Percentiles rank a stretch among this genome's conserved stretches.
These are phyloP conservation scores for Dryobota labecula DNA, from an alignment of 2,888 invertebrate genomes.

Conservation along the genomic window DNA sequence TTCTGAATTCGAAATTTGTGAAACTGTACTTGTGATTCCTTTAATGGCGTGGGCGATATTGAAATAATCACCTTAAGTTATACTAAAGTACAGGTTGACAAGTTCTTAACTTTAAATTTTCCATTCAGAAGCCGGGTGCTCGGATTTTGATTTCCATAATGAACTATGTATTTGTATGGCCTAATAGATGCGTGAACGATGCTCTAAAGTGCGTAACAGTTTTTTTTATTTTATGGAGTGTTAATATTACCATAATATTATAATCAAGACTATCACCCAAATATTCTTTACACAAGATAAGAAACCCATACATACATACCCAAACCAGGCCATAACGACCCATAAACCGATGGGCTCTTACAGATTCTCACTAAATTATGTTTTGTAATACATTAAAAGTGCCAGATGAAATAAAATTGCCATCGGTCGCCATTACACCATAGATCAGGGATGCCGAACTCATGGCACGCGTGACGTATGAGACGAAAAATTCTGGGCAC, in stretches of 20 bases:
- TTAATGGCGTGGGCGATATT: not conserved
- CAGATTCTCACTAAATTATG: constrained; percentile 60
- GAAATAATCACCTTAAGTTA: not conserved
- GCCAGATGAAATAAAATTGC: constrained; percentile 62
- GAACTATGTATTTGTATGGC: not conserved
- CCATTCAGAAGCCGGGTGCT: not conserved
- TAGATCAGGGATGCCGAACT: constrained; percentile 31
- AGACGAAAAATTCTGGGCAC: not conserved
- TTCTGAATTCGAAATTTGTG: too few relatives aligned
- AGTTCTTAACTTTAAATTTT: too few relatives aligned
- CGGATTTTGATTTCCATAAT: not conserved
- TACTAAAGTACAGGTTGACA: not conserved
- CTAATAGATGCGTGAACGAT: not conserved
- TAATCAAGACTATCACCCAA: not conserved
- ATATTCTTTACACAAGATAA: constrained; percentile 23
- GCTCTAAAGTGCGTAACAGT: not conserved
- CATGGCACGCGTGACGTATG: not conserved
- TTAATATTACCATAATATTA: constrained; percentile 7
- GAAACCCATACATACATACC: constrained; percentile 20
- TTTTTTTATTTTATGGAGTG: not conserved
- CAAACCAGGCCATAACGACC: constrained; percentile 23
- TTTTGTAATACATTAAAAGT: constrained; percentile 56
- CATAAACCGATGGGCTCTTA: constrained; percentile 40
- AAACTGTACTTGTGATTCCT: too few relatives aligned
- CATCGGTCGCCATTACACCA: constrained; percentile 47